Evolutionary conservation across 2,113 vertebrate species (phyloP), one percentile per base, ranked within the genome.

Genomic region (Scatophagus argus): DNA sequence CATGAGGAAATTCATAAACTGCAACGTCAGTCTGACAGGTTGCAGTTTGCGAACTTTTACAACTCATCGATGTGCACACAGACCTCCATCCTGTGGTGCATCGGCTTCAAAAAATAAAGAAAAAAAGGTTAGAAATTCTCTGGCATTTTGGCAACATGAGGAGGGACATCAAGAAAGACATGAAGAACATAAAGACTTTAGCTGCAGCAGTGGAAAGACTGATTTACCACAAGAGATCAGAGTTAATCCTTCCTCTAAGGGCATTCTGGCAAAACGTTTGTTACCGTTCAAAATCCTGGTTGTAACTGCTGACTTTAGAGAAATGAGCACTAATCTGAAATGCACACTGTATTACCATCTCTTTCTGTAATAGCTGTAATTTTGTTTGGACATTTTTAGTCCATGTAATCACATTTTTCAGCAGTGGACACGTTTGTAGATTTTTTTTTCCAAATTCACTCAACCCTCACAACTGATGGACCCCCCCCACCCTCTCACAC

Each of bases 131-230:
- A 56, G 55, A 29, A 2, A 17, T 0, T 75, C 47, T 68, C n/a
- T n/a, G n/a, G 38, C 66, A n/a, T 74, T 88, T 88, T 88, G 88
- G 83, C 82, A 89, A 87, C 65, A 70, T 51, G 56, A 87, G 12
- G 63, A 62, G 68, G 34, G 52, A 81, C 23, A 21, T 3, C 52
- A 60, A 55, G 16, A 63, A 44, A 51, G 27, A 2, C 2, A 34
- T 44, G 27, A 25, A 86, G 54, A 31, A 2, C 2, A 34, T 44
- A 32, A 25, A 86, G 54, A 27, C 1, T 7, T 41, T 4, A 44
- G 41, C 61, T 62, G 49, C 34, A 55, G 62, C 56, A 19, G 52
- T 2, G 6, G 16, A 19, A 27, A 27, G 27, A 13, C n/a, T 10
- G 58, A 58, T 25, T 14, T 14, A 36, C 7, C 10, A 47, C 4